Conservation (phyloP, 2,888 invertebrate genomes). For the Empis livida region DNA sequence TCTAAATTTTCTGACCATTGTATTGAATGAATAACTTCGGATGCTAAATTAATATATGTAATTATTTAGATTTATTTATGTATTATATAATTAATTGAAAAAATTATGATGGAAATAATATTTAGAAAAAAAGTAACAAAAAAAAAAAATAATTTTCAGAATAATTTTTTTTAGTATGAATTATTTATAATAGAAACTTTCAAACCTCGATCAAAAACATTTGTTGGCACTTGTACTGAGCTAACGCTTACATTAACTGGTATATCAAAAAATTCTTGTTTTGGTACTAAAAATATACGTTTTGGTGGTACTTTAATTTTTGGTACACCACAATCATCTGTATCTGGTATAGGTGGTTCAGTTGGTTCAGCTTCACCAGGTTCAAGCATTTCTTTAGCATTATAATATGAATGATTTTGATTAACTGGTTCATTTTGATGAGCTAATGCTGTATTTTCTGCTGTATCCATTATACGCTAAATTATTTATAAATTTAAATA, state of each 20-base stretch:
- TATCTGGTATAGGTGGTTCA: constrained; percentile 37
- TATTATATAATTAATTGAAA: neutral
- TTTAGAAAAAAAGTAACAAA: too few species aligned
- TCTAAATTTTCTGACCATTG: constrained; percentile 93
- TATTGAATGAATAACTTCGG: constrained; percentile 80
- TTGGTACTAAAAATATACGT: constrained; percentile 51
- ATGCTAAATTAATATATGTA: constrained; percentile 41
- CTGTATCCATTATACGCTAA: constrained; percentile 76
- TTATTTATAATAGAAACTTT: too few species aligned
- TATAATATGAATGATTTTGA: constrained; percentile 50
- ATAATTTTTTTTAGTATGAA: constrained; percentile 1
- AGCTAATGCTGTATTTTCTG: constrained; percentile 65
- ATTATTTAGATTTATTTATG: neutral
- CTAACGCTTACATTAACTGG: constrained; percentile 66
- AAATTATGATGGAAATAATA: too few species aligned
- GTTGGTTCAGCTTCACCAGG: constrained; percentile 40
- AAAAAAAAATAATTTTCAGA: too few species aligned
- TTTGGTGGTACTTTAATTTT: constrained; percentile 44
- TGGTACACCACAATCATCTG: constrained; percentile 43
- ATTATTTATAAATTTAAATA: too few species aligned
- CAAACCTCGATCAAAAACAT: constrained; percentile 81
- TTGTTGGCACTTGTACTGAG: constrained; percentile 90
- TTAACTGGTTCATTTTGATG: constrained; percentile 44
- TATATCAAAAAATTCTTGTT: constrained; percentile 65
- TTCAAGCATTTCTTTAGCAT: constrained; percentile 55